These are phyloP conservation scores for Thamnaconus septentrionalis DNA, from an alignment of 2,113 vertebrate species.

Conservation along the genomic window DNA sequence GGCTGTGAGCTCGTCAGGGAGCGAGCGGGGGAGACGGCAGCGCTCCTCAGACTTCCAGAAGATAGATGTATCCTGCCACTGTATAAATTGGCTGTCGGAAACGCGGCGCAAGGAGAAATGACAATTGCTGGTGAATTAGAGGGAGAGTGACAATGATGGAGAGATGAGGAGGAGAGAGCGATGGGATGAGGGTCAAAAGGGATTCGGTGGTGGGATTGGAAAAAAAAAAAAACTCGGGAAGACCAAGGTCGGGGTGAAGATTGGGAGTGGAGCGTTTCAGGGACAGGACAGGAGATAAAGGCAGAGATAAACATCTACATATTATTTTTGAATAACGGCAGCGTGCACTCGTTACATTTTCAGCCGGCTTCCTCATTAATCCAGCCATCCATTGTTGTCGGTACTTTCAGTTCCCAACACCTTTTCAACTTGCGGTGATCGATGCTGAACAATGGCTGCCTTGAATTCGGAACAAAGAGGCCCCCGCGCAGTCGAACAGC, in stretches of 20 bases:
- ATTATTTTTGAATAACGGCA: constrained; percentile 12
- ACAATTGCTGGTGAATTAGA: constrained; percentile 46
- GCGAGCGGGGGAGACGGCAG: constrained; percentile 11
- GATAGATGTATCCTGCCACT: constrained; percentile 67
- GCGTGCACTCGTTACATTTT: background rate
- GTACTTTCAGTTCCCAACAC: constrained; percentile 11
- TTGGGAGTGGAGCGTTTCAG: background rate
- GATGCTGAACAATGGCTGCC: constrained; percentile 36
- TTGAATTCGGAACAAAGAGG: constrained; percentile 47
- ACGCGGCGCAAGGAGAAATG: constrained; percentile 41
- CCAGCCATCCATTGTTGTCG: constrained; percentile 20
- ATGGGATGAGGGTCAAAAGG: constrained; percentile 37
- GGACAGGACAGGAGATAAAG: constrained; percentile 41
- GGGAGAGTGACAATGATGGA: constrained; percentile 49
- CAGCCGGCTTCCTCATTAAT: background rate
- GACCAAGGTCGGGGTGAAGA: constrained; percentile 47
- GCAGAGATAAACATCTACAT: constrained; percentile 8
- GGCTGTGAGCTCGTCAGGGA: constrained; percentile 18
- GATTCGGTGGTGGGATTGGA: constrained; percentile 14
- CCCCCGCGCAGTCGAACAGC: constrained; percentile 40
- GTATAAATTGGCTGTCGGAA: constrained; percentile 72
- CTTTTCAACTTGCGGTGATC: constrained; percentile 18
- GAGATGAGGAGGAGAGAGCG: constrained; percentile 30
- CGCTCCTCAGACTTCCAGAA: constrained; percentile 36
- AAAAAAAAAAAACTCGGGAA: constrained; percentile 26